Percentiles rank a stretch among this genome's conserved stretches.
Conservation (phyloP, 2,797 vertebrate species). For the Falco rusticolus region DNA sequence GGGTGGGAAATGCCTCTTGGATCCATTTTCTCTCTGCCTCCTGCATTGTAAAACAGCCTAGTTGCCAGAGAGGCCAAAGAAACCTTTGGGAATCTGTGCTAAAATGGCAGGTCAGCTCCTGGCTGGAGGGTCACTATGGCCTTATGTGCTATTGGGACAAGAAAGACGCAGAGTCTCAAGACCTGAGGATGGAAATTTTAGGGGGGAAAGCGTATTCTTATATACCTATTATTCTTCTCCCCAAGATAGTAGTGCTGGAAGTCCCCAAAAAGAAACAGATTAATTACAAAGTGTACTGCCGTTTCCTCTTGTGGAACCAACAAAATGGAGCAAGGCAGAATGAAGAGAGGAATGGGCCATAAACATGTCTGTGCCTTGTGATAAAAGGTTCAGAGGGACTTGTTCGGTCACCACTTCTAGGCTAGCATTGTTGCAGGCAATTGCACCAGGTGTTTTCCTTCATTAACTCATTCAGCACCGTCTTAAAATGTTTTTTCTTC, state of each 20-base stretch:
- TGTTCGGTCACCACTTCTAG: background rate
- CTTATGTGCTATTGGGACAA: background rate
- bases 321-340: background rate
- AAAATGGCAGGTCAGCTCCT: background rate
- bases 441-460: background rate
- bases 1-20: background rate
- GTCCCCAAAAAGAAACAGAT: background rate
- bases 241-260: background rate
- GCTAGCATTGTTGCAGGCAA: background rate
- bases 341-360: background rate
- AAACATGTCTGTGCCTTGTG: background rate
- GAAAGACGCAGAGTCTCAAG: background rate
- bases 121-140: background rate
- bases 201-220: background rate
- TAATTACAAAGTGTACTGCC: background rate
- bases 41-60: background rate
- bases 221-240: background rate
- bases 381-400: background rate
- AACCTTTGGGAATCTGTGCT: background rate
- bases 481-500: background rate
- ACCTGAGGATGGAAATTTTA: background rate
- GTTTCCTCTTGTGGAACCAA: background rate
- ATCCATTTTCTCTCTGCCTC: rapidly evolving
- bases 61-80: background rate
- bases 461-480: background rate